Evolutionary conservation across 1,140 invertebrate genomes (phyloP).

Genomic region (Eurytemora carolleeae): DNA sequence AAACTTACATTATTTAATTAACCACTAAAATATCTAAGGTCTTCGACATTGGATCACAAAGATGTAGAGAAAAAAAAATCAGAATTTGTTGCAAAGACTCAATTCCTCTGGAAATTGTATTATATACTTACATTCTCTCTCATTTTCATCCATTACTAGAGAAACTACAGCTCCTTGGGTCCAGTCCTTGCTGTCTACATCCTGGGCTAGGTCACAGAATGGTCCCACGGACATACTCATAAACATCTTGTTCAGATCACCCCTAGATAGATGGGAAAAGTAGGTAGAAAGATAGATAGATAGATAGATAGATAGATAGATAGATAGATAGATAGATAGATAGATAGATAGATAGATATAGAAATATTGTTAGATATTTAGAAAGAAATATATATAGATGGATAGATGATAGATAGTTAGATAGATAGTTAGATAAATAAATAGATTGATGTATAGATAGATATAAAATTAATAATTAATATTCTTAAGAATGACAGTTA

Average conservation of each 20-base stretch:
- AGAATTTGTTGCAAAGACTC: too few species aligned
- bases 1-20: too few species aligned
- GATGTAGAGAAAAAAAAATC: too few species aligned
- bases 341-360: background rate
- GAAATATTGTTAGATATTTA: background rate
- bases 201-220: slow-evolving; percentile 72
- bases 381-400: background rate
- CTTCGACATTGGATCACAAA: too few species aligned
- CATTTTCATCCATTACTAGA: slow-evolving; percentile 72
- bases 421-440: background rate
- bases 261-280: slow-evolving; percentile 59
- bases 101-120: too few species aligned
- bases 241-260: slow-evolving; percentile 68
- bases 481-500: background rate
- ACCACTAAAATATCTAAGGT: too few species aligned
- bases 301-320: background rate
- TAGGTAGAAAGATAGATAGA: background rate
- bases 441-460: slow-evolving; percentile 7
- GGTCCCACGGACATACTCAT: slow-evolving; percentile 79
- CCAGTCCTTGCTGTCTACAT: slow-evolving; percentile 64
- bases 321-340: background rate
- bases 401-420: background rate
- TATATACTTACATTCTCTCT: slow-evolving; percentile 49
- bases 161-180: slow-evolving; percentile 75
- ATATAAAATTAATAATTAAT: background rate